Base-by-base conservation (phyloP, 2,113 vertebrate species). In the Eurystomus gularis region DNA sequence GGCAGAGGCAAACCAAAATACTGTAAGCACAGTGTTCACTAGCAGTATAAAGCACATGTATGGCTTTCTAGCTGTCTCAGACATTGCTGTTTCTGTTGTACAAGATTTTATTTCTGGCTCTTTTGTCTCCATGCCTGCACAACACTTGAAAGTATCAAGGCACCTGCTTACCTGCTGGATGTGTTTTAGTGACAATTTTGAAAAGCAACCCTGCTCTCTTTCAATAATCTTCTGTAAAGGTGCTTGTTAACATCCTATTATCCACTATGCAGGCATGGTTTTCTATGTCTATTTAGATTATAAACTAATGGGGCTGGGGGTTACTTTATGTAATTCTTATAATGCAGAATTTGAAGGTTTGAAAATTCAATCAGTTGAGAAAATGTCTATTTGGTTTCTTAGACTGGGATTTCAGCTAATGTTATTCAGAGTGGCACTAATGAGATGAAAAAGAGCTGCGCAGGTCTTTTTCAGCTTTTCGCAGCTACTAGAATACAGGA, bases 31-130 rank as follows among this genome's bases (percentile, higher is more conserved):
- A 31, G 8, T 16, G 17, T 49, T 94, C 40, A 33, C 8, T 54
- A 65, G 21, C 17, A 26, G 1, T 37, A 24, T 20, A 52, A 85
- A 64, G 9, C 14, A 66, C 0, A 0, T 24, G 4, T n/a, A 54
- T 80, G 46, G 3, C 19, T 83, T 66, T 6, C 25, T 70, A 80
- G 31, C 8, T 93, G 17, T 58, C 46, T 91, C 51, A 92, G 16
- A 42, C 4, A 13, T 23, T 8, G 19, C 2, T 83, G 11, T 70
- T 95, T 80, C 46, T 82, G 3, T n/a, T 86, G 1, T 60, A 14
- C 2, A 39, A 21, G 5, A 24, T 35, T 57, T 64, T 64, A 64
- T 85, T 86, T 78, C 64, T 73, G 20, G 1, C 11, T 51, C 13
- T 46, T 48, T 57, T 69, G 18, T 84, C 79, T 31, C 64, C 18